A percentile compares a stretch with the other conserved stretches of the same genome.
phyloP scores from a whole-genome alignment of 2,888 invertebrate genomes.

The Phalera bucephala region DNA sequence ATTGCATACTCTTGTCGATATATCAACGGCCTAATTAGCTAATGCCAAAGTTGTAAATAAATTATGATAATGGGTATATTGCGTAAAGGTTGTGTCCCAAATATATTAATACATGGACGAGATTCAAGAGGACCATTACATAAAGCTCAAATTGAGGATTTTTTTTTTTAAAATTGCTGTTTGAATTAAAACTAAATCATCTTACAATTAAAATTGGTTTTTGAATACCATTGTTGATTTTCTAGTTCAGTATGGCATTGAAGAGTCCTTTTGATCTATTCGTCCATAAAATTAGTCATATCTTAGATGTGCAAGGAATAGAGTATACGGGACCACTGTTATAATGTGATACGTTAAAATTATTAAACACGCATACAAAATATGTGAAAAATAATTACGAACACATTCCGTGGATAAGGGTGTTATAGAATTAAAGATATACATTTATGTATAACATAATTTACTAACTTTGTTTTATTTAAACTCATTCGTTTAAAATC shows the following conservation, averaged over 20 bases:
- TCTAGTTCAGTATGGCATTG: no score
- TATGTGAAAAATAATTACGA: conserved; percentile 10
- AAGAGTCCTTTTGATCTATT: no score
- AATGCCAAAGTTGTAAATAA: conserved; percentile 77
- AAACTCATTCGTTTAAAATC: no score
- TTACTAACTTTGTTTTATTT: conserved; percentile 8
- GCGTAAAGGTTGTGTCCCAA: conserved; percentile 58
- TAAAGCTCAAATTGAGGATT: no score
- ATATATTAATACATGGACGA: conserved; percentile 18
- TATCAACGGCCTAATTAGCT: conserved; percentile 43
- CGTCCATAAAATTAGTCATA: conserved; percentile 20
- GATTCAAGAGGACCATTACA: no score
- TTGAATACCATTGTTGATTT: no score
- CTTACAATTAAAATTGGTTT: no score
- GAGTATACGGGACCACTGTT: conserved; percentile 32
- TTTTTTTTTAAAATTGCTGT: no score
- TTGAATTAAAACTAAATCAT: no score
- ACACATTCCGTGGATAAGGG: conserved; percentile 34
- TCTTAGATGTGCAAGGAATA: conserved; percentile 34
- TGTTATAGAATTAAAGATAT: conserved; percentile 40
- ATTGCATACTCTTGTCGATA: conserved; percentile 5
- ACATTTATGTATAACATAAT: conserved; percentile 16
- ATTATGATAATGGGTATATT: conserved; percentile 34
- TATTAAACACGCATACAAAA: conserved; percentile 31
- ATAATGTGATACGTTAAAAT: conserved; percentile 45